Evolutionary conservation across 1,140 invertebrate species (phyloP).

Genomic region (Zophobas atratus): DNA sequence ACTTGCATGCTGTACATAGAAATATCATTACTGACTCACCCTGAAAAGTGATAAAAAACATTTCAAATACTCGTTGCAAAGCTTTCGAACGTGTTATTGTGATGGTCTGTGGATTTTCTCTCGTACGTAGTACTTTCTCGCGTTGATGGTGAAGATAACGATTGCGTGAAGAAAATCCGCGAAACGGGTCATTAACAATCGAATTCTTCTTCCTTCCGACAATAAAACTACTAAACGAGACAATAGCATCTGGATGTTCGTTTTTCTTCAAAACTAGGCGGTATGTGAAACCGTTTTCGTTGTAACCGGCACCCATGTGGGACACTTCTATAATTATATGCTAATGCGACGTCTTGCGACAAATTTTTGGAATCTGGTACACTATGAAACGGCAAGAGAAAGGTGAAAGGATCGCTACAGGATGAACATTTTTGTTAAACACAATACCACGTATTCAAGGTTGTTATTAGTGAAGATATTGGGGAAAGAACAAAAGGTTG

Average conservation of each 20-base stretch:
- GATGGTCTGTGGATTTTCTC: no score
- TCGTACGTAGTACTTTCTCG: no score
- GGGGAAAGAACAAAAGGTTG: neutral
- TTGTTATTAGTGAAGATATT: neutral
- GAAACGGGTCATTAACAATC: no score
- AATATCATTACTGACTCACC: no score
- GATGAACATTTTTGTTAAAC: neutral
- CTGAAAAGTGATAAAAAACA: no score
- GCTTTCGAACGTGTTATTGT: no score
- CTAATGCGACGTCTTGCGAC: constrained; percentile 2
- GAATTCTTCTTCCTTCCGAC: neutral
- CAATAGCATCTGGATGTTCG: neutral
- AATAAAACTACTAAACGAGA: neutral
- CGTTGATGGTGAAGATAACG: no score
- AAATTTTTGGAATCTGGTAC: constrained; percentile 2
- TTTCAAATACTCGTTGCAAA: no score
- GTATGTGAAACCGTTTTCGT: neutral
- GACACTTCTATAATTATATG: constrained; percentile 6
- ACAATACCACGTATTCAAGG: neutral
- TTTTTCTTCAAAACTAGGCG: neutral
- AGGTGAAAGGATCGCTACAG: neutral
- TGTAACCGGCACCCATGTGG: constrained; percentile 1
- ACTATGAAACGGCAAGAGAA: constrained; percentile 6
- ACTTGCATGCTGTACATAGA: no score
- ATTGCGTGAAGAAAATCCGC: no score